phyloP scores from a whole-genome alignment of 2,888 invertebrate genomes.

The Mesoligia furuncula region DNA sequence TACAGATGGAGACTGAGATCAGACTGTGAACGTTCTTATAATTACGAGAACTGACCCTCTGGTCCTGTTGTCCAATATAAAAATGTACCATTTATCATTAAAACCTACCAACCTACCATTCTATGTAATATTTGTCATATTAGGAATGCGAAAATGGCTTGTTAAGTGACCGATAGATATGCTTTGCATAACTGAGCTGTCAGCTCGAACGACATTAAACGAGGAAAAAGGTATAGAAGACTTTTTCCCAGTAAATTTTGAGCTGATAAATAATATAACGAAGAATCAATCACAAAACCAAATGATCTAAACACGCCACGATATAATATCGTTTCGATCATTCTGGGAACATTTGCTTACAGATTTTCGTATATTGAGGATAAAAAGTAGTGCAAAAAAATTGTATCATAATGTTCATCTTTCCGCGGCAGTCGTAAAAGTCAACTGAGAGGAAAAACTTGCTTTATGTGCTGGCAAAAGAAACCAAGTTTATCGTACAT shows the following conservation, averaged over 20 bases:
- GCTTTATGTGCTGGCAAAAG: slow-evolving; percentile 59
- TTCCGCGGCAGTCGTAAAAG: slow-evolving; percentile 44
- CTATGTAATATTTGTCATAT: not conserved
- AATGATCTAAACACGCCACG: slow-evolving; percentile 31
- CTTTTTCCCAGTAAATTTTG: not conserved
- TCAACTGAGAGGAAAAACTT: slow-evolving; percentile 49
- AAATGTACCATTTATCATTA: no score
- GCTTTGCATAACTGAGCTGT: not conserved
- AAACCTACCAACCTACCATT: not conserved
- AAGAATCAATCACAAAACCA: slow-evolving; percentile 17
- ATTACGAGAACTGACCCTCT: no score
- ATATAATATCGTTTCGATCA: slow-evolving; percentile 18
- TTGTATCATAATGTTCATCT: slow-evolving; percentile 54
- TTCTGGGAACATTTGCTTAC: slow-evolving; percentile 25
- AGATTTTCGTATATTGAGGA: slow-evolving; percentile 31
- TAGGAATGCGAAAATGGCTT: not conserved
- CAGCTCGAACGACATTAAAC: not conserved
- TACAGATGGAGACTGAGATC: no score
- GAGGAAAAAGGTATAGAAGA: not conserved
- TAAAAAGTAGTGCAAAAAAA: slow-evolving; percentile 49
- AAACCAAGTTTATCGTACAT: slow-evolving; percentile 44
- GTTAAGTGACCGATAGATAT: not conserved
- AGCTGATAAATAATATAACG: slow-evolving; percentile 14
- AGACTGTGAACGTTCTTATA: no score
- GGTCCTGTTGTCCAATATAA: not conserved